Percentiles rank a stretch among this genome's conserved stretches.
phyloP scores from a whole-genome alignment of 1,140 invertebrate genomes.

The Dendrolimus punctatus region DNA sequence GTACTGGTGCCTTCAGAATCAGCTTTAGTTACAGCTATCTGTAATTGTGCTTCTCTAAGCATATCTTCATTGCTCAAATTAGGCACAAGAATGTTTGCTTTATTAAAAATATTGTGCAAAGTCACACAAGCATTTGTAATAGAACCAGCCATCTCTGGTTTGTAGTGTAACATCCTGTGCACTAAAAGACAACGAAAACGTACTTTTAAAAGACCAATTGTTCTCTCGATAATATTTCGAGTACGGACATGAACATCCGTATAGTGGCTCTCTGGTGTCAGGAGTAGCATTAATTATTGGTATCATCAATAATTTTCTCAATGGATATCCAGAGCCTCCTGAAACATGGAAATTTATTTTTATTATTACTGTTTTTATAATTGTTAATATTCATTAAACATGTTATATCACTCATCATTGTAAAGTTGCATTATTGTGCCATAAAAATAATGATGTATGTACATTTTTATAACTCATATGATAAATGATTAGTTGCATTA shows the following conservation, averaged over 20 bases:
- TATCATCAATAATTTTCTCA: conserved; percentile 22
- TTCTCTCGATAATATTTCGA: conserved; percentile 14
- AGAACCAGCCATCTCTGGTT: conserved; percentile 21
- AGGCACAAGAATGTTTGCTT: not conserved
- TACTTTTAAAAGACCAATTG: conserved; percentile 31
- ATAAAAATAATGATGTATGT: no score
- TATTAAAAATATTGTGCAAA: conserved; percentile 33
- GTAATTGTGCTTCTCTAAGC: no score
- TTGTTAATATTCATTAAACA: no score
- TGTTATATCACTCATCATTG: no score
- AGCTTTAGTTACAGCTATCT: no score
- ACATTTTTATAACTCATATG: no score
- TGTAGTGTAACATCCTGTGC: conserved; percentile 30
- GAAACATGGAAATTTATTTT: conserved; percentile 3
- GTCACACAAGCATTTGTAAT: conserved; percentile 34
- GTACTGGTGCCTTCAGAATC: no score
- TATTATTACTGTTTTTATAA: no score
- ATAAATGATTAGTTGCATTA: no score
- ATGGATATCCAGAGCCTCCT: conserved; percentile 26
- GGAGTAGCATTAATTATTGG: conserved; percentile 18
- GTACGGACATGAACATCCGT: conserved; percentile 11
- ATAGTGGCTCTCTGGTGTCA: conserved; percentile 14
- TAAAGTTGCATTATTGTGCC: no score
- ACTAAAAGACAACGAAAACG: conserved; percentile 29
- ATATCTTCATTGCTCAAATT: no score